Evolutionary conservation across 2,888 invertebrate species (phyloP), one percentile per base, ranked within the genome.

Genomic region (Tetragnatha montana): DNA sequence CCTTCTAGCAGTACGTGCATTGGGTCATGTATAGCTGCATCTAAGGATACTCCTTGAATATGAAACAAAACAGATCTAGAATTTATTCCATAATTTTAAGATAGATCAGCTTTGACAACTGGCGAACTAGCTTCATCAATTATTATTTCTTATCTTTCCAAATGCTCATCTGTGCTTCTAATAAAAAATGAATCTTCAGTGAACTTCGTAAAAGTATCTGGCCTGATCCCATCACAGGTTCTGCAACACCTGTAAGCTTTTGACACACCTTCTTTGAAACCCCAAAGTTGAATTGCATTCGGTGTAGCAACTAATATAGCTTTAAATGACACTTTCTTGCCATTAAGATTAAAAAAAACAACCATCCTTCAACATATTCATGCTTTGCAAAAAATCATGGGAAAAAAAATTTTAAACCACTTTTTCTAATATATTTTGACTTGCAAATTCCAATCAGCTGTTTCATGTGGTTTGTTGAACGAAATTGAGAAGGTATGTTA

Each of bases 1-100:
- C 83, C 83, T 21, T 83, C 74, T 12, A 83, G 75, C 3, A 83
- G 60, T 10, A 74, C 74, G 51, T 83, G 83, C 83, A 83, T 83
- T n/a, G 49, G 35, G 35, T 35, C 35, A 35, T 35, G 35, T 35
- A 35, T 4, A 35, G 35, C 35, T 35, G 35, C 35, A 35, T 35
- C 35, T 35, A 35, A 35, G 35, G 35, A 35, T 35, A 83, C 19
- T 14, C 21, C 80, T 60, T 68, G 1, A 10, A 80, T 80, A 10
- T 60, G 7, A 68, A 68, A 80, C 6, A 80, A 68, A 21, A 17
- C 12, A 10, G 83, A 83, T 12, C 73, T 47, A n/a, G 17, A 0
- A 49, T 75, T 83, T 12, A 83, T 74, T n/a, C 83, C 83, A 51
- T 75, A 74, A 6, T 12, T 8, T 73, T 83, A 50, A 19, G 74